A percentile compares a stretch with the other conserved stretches of the same genome.
These are phyloP conservation scores for Melipona bicolor DNA, from an alignment of 2,888 invertebrate genomes.

Conservation along the genomic window DNA sequence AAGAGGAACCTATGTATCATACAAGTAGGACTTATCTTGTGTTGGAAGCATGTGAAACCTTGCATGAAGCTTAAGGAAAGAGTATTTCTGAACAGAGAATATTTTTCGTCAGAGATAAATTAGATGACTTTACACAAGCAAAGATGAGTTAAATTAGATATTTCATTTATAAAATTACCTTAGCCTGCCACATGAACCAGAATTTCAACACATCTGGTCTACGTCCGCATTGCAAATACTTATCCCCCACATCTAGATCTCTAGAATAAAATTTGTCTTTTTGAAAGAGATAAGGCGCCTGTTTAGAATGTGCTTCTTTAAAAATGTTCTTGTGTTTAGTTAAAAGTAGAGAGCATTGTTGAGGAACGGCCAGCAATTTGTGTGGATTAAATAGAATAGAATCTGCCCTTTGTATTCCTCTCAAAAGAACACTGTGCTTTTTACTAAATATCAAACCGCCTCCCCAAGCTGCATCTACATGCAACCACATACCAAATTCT, in stretches of 20 bases:
- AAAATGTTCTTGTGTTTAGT: slow-evolving; percentile 83
- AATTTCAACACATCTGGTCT: slow-evolving; percentile 90
- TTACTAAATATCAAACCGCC: slow-evolving; percentile 86
- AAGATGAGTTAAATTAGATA: background rate
- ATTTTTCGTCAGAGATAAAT: background rate
- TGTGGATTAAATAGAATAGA: slow-evolving; percentile 88
- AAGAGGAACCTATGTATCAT: slow-evolving; percentile 49
- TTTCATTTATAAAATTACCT: slow-evolving; percentile 78
- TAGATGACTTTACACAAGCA: background rate
- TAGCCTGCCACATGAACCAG: slow-evolving; percentile 90
- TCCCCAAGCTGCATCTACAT: slow-evolving; percentile 87
- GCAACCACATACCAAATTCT: slow-evolving; percentile 85
- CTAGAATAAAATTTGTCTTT: slow-evolving; percentile 86
- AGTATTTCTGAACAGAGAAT: slow-evolving; percentile 19
- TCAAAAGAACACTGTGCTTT: slow-evolving; percentile 84
- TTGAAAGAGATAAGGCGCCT: slow-evolving; percentile 86
- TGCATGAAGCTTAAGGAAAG: slow-evolving; percentile 9
- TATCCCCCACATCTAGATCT: slow-evolving; percentile 85
- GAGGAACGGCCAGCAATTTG: slow-evolving; percentile 87
- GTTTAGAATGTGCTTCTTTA: slow-evolving; percentile 84
- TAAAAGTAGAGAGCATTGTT: slow-evolving; percentile 86
- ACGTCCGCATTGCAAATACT: slow-evolving; percentile 89
- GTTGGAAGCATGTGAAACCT: slow-evolving; percentile 10
- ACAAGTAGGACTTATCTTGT: slow-evolving; percentile 47
- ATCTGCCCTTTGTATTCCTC: slow-evolving; percentile 86